These are phyloP conservation scores for Hylomyscus alleni DNA, from an alignment of 2,797 vertebrate species.

Conservation along the genomic window DNA sequence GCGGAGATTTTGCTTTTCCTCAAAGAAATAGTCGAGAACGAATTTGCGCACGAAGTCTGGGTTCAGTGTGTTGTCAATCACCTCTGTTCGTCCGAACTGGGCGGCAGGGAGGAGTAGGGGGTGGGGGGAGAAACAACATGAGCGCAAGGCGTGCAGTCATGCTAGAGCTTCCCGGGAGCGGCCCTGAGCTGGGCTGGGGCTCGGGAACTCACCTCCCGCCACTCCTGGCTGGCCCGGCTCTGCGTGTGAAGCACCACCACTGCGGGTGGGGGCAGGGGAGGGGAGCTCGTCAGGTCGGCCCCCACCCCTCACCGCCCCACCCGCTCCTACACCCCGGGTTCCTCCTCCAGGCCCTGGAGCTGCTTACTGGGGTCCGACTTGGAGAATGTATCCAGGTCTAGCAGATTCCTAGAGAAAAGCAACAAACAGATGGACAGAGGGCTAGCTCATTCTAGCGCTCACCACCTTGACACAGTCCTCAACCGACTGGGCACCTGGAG, in stretches of 20 bases:
- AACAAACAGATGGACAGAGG: conserved; percentile 60
- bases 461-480: not conserved
- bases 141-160: not conserved
- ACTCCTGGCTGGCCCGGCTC: conserved; percentile 96
- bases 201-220: conserved; percentile 95
- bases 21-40: conserved; percentile 98
- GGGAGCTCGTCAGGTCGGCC: conserved; percentile 57
- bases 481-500: not conserved
- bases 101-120: not conserved
- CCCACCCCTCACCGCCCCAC: not conserved
- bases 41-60: conserved; percentile 99
- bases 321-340: conserved; percentile 5
- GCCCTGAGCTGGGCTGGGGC: not conserved
- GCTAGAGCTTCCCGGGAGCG: not conserved
- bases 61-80: conserved; percentile 98
- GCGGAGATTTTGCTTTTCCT: conserved; percentile 98
- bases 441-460: conserved; percentile 21
- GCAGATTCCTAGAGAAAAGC: conserved; percentile 91
- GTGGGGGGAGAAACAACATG: not conserved
- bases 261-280: conserved; percentile 84
- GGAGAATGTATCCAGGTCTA: conserved; percentile 97
- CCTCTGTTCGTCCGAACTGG: conserved; percentile 97
- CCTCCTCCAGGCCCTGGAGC: not conserved
- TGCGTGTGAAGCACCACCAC: conserved; percentile 96
- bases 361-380: conserved; percentile 96